Evolutionary conservation across 2,113 vertebrate genomes (phyloP).

Genomic region (Eurystomus gularis): DNA sequence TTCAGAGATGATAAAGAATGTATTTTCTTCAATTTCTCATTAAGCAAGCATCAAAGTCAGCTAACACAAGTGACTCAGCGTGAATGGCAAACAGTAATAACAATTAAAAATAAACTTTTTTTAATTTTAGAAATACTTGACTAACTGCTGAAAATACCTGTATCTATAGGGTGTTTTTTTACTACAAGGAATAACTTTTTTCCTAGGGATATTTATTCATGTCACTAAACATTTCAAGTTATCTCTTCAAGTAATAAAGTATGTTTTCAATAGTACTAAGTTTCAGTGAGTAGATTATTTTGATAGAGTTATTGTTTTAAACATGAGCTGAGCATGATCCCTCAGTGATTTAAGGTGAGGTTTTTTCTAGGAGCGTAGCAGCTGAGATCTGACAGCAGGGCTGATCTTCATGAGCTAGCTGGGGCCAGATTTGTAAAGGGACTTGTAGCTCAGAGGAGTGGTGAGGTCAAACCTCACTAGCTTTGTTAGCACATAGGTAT

Average conservation of each 20-base stretch:
- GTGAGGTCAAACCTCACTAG: neutral
- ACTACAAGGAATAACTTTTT: neutral
- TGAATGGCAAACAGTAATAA: neutral
- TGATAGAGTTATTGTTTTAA: neutral
- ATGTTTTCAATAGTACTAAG: neutral
- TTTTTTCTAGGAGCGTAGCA: neutral
- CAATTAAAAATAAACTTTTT: neutral
- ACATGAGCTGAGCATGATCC: neutral
- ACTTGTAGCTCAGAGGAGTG: neutral
- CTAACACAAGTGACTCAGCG: neutral
- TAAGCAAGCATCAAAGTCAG: neutral
- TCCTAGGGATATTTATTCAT: neutral
- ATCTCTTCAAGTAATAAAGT: neutral
- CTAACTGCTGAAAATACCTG: neutral
- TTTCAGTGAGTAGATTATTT: neutral
- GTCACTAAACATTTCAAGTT: neutral
- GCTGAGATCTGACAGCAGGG: neutral
- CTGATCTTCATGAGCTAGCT: neutral
- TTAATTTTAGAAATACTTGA: neutral
- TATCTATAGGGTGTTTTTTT: neutral
- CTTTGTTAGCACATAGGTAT: neutral
- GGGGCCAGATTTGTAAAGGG: neutral
- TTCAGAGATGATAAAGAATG: neutral
- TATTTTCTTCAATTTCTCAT: neutral
- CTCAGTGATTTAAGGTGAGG: neutral